phyloP scores from a whole-genome alignment of 2,797 vertebrate species.

The Discoglossus pictus region DNA sequence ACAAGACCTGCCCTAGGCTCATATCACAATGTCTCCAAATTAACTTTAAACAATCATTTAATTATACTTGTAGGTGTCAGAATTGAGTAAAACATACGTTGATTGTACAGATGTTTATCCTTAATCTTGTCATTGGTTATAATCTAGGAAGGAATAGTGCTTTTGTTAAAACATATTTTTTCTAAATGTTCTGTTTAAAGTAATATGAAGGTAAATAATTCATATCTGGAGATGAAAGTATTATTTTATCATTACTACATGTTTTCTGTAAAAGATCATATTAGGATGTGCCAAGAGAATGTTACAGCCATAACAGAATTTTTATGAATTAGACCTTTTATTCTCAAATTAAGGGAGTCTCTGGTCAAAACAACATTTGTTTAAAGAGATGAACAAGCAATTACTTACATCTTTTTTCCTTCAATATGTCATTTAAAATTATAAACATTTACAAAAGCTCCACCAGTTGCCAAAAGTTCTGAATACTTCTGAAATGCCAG shows the following conservation, averaged over 20 bases:
- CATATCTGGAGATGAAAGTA: background rate
- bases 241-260: background rate
- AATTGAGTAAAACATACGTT: no score
- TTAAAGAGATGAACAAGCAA: conserved; percentile 16
- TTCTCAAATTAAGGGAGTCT: conserved; percentile 23
- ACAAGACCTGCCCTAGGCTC: no score
- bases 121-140: no score
- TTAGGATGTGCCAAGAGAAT: conserved; percentile 8
- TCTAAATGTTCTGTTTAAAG: no score
- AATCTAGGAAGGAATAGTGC: no score
- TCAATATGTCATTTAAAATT: conserved; percentile 18
- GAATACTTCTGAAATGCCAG: background rate
- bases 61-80: no score
- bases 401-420: conserved; percentile 13
- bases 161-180: no score
- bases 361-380: conserved; percentile 30
- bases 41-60: no score
- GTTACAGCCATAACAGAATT: conserved; percentile 16
- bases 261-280: conserved; percentile 5
- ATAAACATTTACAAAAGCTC: conserved; percentile 21
- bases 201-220: background rate
- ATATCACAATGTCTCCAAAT: no score
- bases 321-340: conserved; percentile 34
- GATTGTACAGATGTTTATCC: no score
- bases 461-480: conserved; percentile 2